Evolutionary conservation across 2,113 vertebrate genomes (phyloP), one percentile per base, ranked within the genome.

Genomic region (Conger conger): DNA sequence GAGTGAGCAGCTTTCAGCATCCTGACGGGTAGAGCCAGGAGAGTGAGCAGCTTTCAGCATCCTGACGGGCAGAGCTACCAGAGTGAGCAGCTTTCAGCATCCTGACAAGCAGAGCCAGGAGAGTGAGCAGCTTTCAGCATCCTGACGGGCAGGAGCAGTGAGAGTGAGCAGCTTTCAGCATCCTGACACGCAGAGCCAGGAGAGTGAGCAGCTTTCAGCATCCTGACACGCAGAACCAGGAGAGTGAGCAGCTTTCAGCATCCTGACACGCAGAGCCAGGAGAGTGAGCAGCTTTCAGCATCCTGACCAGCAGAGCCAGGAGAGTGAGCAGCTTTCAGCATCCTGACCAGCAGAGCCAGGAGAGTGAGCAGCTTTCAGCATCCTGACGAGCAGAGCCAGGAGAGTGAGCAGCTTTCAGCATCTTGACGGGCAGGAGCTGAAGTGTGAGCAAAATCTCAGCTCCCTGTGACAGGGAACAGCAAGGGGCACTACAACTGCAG

Each of bases 301-400:
- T 78, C 38, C 80, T 36, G 13, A 82, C 81, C n/a, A 82, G 82
- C 80, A 42, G 9, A n/a, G n/a, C n/a, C 37, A 36, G 23, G 17
- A n/a, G 36, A 16, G 27, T 35, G 36, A 53, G 78, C 60, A 17
- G 37, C 18, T 60, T 60, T 27, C 57, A 60, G 57, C 20, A 18
- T 5, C 18, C 7, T 20, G 18, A 27, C 27, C 2, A 23, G 78
- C 17, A 36, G 53, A 79, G 6, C 11, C 27, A 33, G 23, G 35
- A n/a, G 35, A 30, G 53, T 35, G n/a, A 50, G 45, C 30, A 40
- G 76, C 6, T 11, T 50, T 50, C 45, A 50, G 45, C 11, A 1
- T 50, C 27, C 5, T 57, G 17, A 23, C n/a, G n/a, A n/a, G n/a
- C n/a, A n/a, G n/a, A n/a, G n/a, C 40, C 3, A 35, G 78, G n/a